These are phyloP conservation scores for Phaethon lepturus DNA, from an alignment of 2,113 vertebrate species.

Conservation along the genomic window DNA sequence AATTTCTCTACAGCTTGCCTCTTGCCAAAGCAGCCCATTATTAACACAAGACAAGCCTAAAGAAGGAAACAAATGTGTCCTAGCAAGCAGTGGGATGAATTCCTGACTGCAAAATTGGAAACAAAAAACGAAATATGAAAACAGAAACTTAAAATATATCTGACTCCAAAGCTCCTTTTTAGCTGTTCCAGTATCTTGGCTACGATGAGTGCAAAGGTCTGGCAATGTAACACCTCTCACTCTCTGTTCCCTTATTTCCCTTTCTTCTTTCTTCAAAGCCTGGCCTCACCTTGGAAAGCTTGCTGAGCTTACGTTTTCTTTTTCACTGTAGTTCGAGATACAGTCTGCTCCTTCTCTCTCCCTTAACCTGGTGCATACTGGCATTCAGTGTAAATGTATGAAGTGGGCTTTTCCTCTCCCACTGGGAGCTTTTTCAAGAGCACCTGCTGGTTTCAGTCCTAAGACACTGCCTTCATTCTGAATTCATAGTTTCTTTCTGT, in stretches of 20 bases:
- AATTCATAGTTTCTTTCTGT: background rate
- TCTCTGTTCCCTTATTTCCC: background rate
- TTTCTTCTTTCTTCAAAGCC: background rate
- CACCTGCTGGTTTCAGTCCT: background rate
- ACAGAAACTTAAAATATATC: conserved; percentile 46
- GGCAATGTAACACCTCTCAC: background rate
- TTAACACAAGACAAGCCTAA: conserved; percentile 31
- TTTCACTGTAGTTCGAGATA: background rate
- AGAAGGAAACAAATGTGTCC: conserved; percentile 61
- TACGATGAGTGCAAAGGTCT: background rate
- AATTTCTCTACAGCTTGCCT: background rate
- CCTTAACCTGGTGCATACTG: background rate
- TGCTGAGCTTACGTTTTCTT: background rate
- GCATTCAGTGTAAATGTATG: background rate
- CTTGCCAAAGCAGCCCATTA: background rate
- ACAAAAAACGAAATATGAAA: conserved; percentile 54
- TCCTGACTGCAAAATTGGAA: conserved; percentile 46
- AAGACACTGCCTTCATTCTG: background rate
- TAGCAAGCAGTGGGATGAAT: conserved; percentile 24
- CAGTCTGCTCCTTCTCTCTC: background rate
- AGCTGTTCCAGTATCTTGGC: conserved; percentile 42
- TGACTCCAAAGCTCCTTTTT: conserved; percentile 24
- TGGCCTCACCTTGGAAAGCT: background rate
- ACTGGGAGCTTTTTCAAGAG: background rate
- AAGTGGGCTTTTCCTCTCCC: background rate